These are phyloP conservation scores for Didymodactylos carnosus DNA, from an alignment of 2,888 invertebrate genomes.

Conservation along the genomic window DNA sequence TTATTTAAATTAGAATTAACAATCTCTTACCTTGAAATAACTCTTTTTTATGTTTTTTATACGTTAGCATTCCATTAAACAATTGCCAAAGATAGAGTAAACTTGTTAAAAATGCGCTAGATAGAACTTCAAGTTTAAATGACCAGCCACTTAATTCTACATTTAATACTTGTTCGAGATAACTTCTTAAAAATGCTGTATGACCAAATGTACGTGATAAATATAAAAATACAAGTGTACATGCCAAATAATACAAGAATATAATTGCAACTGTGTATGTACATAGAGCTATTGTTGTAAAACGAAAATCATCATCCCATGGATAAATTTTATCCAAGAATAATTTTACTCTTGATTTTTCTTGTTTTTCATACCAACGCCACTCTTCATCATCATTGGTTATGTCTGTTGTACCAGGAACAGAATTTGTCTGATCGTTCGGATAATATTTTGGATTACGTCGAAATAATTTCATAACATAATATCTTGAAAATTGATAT, in stretches of 20 bases:
- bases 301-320: slow-evolving; percentile 1
- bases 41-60: not conserved
- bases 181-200: not conserved
- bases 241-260: not conserved
- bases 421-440: too few relatives aligned
- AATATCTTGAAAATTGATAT: not conserved
- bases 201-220: not conserved
- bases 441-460: not conserved
- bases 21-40: not conserved
- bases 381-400: not conserved
- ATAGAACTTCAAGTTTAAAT: not conserved
- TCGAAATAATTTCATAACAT: not conserved
- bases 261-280: not conserved
- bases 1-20: too few relatives aligned
- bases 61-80: not conserved
- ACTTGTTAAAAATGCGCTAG: not conserved
- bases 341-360: not conserved
- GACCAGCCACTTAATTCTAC: not conserved
- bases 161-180: not conserved
- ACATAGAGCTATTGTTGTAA: not conserved
- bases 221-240: not conserved
- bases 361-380: not conserved
- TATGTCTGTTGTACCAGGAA: too few relatives aligned
- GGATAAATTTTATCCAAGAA: not conserved
- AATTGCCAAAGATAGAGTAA: not conserved